Evolutionary conservation across 2,113 vertebrate genomes (phyloP).

Genomic region (Dasyprocta punctata): DNA sequence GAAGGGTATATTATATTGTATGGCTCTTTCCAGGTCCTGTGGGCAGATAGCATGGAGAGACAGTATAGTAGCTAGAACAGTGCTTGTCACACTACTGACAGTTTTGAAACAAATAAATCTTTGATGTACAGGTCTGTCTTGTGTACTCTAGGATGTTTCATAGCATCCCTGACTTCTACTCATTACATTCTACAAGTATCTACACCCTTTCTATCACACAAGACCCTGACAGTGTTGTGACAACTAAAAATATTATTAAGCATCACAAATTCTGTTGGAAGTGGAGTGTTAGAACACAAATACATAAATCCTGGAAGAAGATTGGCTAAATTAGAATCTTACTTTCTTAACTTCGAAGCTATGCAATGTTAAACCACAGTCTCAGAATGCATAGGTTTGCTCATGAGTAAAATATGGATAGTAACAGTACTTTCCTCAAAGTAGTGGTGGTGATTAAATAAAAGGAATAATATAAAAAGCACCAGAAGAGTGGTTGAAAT

Average conservation of each 20-base stretch:
- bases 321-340: neutral
- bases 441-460: neutral
- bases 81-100: neutral
- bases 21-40: neutral
- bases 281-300: neutral
- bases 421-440: neutral
- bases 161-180: neutral
- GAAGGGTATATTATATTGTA: neutral
- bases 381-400: neutral
- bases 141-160: neutral
- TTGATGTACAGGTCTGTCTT: neutral
- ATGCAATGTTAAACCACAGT: neutral
- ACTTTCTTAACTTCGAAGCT: neutral
- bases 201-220: neutral
- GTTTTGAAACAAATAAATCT: neutral
- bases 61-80: neutral
- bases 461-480: neutral
- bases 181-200: neutral
- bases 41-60: neutral
- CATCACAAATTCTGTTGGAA: neutral
- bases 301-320: neutral
- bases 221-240: neutral
- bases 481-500: neutral
- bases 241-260: neutral
- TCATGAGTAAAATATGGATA: neutral